Evolutionary conservation across 2,797 vertebrate genomes (phyloP), one percentile per base, ranked within the genome.

Genomic region (Acanthurus lineatus): DNA sequence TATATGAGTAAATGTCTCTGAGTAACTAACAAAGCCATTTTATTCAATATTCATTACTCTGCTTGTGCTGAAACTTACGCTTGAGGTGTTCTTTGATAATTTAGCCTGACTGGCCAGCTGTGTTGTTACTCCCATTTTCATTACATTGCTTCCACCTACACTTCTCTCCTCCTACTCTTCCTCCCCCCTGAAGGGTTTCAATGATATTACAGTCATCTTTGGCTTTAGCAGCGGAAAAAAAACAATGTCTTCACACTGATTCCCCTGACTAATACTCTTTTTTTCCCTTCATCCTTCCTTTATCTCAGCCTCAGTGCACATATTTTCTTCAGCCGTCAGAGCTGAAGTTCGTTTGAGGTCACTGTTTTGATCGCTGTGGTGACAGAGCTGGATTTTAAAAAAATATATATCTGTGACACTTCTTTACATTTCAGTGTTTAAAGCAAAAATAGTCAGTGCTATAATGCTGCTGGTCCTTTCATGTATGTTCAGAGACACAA

Each of bases 81-180:
- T 88, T 76, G 65, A 87, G 62, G 65, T 70, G 76, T 78, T 87
- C 70, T 85, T 70, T 82, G 68, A 91, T 93, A 67, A 91, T 94
- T 91, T 86, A 85, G 84, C 86, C 47, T 19, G 77, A 87, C 78
- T 70, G 83, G 79, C 84, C 89, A 91, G 88, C 90, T 91, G 89
- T 87, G 88, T 84, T 87, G 90, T 66, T 90, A 70, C 85, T 91
- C 88, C 91, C 89, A 84, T 88, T 92, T 91, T 93, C 88, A 93
- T 94, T 92, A 91, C 81, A 85, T 72, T 53, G 79, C 83, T 75
- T 84, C 75, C 85, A 81, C 79, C 89, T 81, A 69, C 81, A 64
- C 82, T 72, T 73, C 64, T 79, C 65, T 73, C 82, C 83, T 82
- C 88, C 87, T 73, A 88, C 80, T 69, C 69, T 15, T 62, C 45